Base-by-base conservation (phyloP, 2,797 vertebrate species). In the Cuculus canorus region DNA sequence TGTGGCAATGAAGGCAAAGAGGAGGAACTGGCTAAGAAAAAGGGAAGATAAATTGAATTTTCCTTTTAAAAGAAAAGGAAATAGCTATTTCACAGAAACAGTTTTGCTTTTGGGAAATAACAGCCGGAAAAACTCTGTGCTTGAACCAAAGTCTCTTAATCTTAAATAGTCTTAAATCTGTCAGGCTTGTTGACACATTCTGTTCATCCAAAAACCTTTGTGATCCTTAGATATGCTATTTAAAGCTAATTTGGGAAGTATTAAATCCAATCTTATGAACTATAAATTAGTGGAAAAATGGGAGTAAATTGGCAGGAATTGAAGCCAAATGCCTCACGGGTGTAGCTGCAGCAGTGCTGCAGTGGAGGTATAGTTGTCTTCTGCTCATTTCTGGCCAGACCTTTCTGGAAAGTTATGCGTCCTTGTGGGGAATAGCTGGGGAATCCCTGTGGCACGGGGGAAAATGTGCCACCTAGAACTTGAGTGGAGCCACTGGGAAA, bases 51-150 rank as follows among this genome's bases (percentile, higher is more conserved):
- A 86, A 92, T 86, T 82, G 82, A 88, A 82, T 95, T 86, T 84
- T 90, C 71, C 33, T 45, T 8, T 82, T 87, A 78, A 86, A 93
- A 92, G 92, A 80, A 94, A 96, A 85, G n/a, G 32, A 86, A 84
- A 92, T 30, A 30, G n/a, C 18, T 82, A 39, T 78, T 93, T 84
- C 63, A 47, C 53, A 82, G 64, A 61, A 90, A 68, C 7, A 47
- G 6, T 33, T 54, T 54, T 78, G 7, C 57, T 92, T 86, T 80
- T 0, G 1, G 73, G 57, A 83, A 88, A 80, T 53, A 73, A 37
- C 35, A 57, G 14, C 7, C 1, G 16, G 33, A 52, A 45, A 66
- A 95, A 37, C 12, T 88, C 63, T 52, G 45, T 45, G 18, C 65
- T 72, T 65, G 69, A 94, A 48, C 15, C 37, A 28, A 61, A 63